Percentiles rank a stretch among this genome's conserved stretches.
Conservation (phyloP, 2,113 vertebrate species). For the Parotia lawesii region DNA sequence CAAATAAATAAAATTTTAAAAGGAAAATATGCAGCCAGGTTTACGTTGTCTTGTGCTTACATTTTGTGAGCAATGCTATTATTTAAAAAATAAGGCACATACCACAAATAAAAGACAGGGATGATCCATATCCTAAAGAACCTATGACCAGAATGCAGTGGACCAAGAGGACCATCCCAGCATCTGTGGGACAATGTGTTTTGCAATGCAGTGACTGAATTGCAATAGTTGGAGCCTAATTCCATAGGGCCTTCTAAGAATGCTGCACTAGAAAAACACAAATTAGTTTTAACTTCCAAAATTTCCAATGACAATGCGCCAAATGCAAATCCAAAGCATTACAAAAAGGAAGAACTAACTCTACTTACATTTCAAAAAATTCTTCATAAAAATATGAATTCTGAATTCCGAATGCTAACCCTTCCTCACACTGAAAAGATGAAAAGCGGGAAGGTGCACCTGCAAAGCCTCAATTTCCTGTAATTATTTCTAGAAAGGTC, state of each 20-base stretch:
- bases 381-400: neutral
- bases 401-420: neutral
- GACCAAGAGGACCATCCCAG: neutral
- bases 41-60: neutral
- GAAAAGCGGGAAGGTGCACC: neutral
- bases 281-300: neutral
- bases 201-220: neutral
- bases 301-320: neutral
- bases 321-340: neutral
- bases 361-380: neutral
- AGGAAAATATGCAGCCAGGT: neutral
- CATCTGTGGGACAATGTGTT: neutral
- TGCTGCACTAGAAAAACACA: neutral
- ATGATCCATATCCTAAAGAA: neutral
- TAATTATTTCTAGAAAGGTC: neutral
- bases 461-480: neutral
- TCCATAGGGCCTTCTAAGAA: neutral
- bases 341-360: neutral
- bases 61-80: neutral
- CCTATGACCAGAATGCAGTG: neutral
- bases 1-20: neutral
- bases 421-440: neutral
- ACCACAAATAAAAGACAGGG: neutral
- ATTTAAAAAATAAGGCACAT: neutral
- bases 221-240: neutral